A percentile compares a stretch with the other conserved stretches of the same genome.
These are phyloP conservation scores for Amblyopsis rosae DNA, from an alignment of 2,113 vertebrate species.

Conservation along the genomic window DNA sequence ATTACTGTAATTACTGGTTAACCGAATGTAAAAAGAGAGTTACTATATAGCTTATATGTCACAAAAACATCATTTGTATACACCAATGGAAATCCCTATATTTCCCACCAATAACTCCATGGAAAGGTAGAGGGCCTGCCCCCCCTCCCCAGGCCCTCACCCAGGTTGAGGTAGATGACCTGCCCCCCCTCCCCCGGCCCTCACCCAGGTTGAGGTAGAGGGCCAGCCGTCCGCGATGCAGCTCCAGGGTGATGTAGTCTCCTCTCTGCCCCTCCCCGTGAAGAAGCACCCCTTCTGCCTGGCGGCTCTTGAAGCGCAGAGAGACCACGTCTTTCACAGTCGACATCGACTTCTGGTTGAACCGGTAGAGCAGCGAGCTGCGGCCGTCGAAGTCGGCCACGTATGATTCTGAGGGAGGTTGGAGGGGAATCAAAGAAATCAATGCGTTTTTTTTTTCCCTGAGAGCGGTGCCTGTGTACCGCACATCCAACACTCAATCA, in stretches of 20 bases:
- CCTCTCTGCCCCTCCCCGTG: slow-evolving; percentile 95
- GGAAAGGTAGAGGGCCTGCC: no score
- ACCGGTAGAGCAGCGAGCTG: slow-evolving; percentile 96
- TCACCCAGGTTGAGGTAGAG: slow-evolving; percentile 92
- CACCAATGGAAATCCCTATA: no score
- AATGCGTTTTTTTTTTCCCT: neutral
- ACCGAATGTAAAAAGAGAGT: no score
- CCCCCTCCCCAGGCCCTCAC: no score
- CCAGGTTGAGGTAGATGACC: no score
- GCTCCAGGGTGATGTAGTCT: slow-evolving; percentile 93
- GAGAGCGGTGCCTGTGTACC: no score
- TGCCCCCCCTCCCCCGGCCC: slow-evolving; percentile 13
- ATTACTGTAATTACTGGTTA: no score
- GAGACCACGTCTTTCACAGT: slow-evolving; percentile 97
- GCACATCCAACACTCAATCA: no score
- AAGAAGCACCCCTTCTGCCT: slow-evolving; percentile 91
- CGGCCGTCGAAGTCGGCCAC: slow-evolving; percentile 94
- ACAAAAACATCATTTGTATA: no score
- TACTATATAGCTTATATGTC: no score
- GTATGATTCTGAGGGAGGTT: slow-evolving; percentile 81
- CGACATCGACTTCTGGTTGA: slow-evolving; percentile 97
- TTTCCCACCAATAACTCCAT: no score
- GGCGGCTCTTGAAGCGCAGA: slow-evolving; percentile 93
- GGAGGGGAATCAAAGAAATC: neutral
- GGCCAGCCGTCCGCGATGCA: slow-evolving; percentile 87